Evolutionary conservation across 2,797 vertebrate species (phyloP), one percentile per base, ranked within the genome.

Genomic region (Micropoecilia bifurca): DNA sequence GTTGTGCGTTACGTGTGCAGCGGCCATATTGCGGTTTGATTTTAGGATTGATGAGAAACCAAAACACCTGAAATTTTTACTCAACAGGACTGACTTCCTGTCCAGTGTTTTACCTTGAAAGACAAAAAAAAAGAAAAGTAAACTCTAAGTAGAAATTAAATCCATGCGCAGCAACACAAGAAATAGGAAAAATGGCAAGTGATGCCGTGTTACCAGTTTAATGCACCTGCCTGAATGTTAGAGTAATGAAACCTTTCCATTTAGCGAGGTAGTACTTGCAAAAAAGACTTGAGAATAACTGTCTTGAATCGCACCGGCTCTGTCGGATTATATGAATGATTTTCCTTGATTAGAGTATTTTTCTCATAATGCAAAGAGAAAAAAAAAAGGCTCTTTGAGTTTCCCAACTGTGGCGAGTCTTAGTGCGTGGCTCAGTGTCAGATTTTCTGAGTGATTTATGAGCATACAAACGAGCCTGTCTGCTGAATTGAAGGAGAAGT

Each of bases 381-480:
- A 84, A 84, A 84, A 84, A 82, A 87, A 86, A 7, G 83, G 73
- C 53, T 20, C 36, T 53, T 53, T 50, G 47, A 76, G 50, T 87
- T 88, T 84, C 76, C 73, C 74, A 73, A 76, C 89, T 82, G 68
- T 8, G 39, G 81, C 80, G 77, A 68, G 83, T 71, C 71, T 80
- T 79, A 79, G 87, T 86, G 89, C 92, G 86, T 88, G 83, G 85
- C 79, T 59, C 76, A 57, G 71, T 88, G 93, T 93, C 92, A 89
- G 79, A 85, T 86, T 77, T 75, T 55, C 25, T 83, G 88, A 89
- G 90, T 94, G 94, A 95, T 95, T 93, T 94, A 94, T 95, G 88
- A 88, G 79, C 85, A 95, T 95, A 94, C 87, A 95, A 94, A 95
- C 93, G 80, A 91, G 84, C 85, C 83, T 91, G 91, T 91, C 91